These are phyloP conservation scores for Rosalia funebris DNA, from an alignment of 2,888 invertebrate genomes.

Conservation along the genomic window DNA sequence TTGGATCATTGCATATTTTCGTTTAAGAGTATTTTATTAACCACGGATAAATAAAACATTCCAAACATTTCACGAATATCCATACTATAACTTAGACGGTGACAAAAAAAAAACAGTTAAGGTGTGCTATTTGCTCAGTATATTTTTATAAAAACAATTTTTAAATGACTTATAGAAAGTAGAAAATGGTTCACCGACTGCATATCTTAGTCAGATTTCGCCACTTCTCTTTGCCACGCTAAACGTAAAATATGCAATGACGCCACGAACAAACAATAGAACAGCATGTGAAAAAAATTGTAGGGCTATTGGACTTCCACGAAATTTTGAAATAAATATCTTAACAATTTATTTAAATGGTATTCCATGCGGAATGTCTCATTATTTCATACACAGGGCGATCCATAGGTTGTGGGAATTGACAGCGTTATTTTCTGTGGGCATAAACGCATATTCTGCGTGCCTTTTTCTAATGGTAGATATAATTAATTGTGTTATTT, in stretches of 20 bases:
- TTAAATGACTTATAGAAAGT: constrained; percentile 54
- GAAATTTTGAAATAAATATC: constrained; percentile 65
- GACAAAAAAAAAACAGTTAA: constrained; percentile 49
- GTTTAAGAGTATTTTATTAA: constrained; percentile 18
- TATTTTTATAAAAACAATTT: constrained; percentile 60
- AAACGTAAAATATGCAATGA: constrained; percentile 42
- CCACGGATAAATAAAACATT: constrained; percentile 24
- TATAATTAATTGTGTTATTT: no score
- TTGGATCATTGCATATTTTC: constrained; percentile 46
- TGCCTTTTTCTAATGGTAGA: no score
- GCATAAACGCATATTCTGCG: no score
- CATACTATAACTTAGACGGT: constrained; percentile 27
- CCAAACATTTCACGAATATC: constrained; percentile 29
- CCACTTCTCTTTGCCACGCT: constrained; percentile 20
- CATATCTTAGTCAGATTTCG: constrained; percentile 30
- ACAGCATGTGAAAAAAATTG: constrained; percentile 62
- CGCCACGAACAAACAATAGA: constrained; percentile 55
- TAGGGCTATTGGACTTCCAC: constrained; percentile 66
- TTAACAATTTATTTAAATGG: constrained; percentile 52
- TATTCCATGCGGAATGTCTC: constrained; percentile 10
- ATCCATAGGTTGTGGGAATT: no score
- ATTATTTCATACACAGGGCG: no score
- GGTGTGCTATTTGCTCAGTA: constrained; percentile 62
- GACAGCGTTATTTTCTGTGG: no score
- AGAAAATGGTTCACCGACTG: constrained; percentile 61